Evolutionary conservation across 2,797 vertebrate species (phyloP).

Genomic region (Rhabdomys pumilio): DNA sequence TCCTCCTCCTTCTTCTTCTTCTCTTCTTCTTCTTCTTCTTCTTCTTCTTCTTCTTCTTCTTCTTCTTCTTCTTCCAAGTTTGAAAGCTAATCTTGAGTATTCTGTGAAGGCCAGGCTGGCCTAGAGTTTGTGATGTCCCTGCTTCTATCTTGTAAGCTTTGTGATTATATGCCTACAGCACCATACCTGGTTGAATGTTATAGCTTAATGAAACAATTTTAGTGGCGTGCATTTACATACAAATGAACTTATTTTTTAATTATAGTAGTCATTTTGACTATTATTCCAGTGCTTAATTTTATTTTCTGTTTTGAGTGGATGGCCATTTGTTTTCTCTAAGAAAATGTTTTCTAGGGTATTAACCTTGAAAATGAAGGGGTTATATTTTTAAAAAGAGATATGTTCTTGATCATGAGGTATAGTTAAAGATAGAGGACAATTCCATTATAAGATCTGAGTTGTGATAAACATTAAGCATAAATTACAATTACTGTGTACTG

Average conservation of each 20-base stretch:
- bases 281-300: not conserved
- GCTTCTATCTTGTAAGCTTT: not conserved
- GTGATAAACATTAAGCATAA: slow-evolving; percentile 54
- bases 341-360: slow-evolving; percentile 44
- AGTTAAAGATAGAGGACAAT: not conserved
- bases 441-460: slow-evolving; percentile 57
- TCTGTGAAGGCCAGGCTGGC: not conserved
- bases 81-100: not conserved
- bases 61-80: not conserved
- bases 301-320: slow-evolving; percentile 37
- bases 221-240: slow-evolving; percentile 29
- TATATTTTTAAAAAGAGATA: slow-evolving; percentile 46
- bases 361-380: not conserved
- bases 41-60: not conserved
- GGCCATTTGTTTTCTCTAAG: slow-evolving; percentile 30
- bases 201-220: slow-evolving; percentile 38
- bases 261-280: not conserved
- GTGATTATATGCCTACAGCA: not conserved
- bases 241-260: slow-evolving; percentile 45
- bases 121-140: not conserved
- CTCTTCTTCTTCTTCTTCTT: fast-evolving
- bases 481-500: slow-evolving; percentile 35
- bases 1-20: no score
- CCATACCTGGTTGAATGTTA: not conserved
- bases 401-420: slow-evolving; percentile 27